Conservation (phyloP, 2,888 invertebrate genomes). For the Hemistola chrysoprasaria region DNA sequence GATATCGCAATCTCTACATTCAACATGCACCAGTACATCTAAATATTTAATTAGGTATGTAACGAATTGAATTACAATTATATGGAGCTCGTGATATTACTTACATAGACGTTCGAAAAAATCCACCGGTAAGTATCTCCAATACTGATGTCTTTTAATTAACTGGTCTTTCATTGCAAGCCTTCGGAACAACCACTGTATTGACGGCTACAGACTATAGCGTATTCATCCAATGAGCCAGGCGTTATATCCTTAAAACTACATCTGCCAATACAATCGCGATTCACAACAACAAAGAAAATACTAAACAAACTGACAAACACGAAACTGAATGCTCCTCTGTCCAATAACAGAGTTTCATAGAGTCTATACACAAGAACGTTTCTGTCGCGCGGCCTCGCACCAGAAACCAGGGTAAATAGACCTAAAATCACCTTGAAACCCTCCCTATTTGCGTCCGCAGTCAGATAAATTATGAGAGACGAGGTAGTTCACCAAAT, state of each 20-base stretch:
- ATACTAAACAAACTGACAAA: slow-evolving; percentile 61
- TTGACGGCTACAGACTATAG: slow-evolving; percentile 9
- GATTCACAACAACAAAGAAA: slow-evolving; percentile 76
- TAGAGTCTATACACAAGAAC: slow-evolving; percentile 72
- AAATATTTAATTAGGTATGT: too few species aligned
- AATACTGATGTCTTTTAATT: not conserved
- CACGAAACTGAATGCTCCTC: slow-evolving; percentile 64
- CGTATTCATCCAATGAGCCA: slow-evolving; percentile 27
- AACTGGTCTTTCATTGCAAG: too few species aligned
- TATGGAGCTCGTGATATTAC: slow-evolving; percentile 10
- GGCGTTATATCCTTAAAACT: slow-evolving; percentile 21
- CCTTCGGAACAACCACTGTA: too few species aligned
- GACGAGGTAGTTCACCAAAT: slow-evolving; percentile 51
- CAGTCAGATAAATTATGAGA: slow-evolving; percentile 35
- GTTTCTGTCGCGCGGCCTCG: slow-evolving; percentile 74
- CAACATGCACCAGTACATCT: too few species aligned
- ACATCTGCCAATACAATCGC: slow-evolving; percentile 67
- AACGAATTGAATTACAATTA: slow-evolving; percentile 11
- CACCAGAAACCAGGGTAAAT: slow-evolving; percentile 47
- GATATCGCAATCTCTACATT: slow-evolving; percentile 9
- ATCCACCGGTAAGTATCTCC: too few species aligned
- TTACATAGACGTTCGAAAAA: too few species aligned
- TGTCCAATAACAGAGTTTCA: slow-evolving; percentile 77
- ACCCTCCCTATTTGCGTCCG: slow-evolving; percentile 37
- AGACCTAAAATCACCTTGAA: slow-evolving; percentile 39